These are phyloP conservation scores for Solenopsis invicta DNA, from an alignment of 1,140 invertebrate species.

Conservation along the genomic window DNA sequence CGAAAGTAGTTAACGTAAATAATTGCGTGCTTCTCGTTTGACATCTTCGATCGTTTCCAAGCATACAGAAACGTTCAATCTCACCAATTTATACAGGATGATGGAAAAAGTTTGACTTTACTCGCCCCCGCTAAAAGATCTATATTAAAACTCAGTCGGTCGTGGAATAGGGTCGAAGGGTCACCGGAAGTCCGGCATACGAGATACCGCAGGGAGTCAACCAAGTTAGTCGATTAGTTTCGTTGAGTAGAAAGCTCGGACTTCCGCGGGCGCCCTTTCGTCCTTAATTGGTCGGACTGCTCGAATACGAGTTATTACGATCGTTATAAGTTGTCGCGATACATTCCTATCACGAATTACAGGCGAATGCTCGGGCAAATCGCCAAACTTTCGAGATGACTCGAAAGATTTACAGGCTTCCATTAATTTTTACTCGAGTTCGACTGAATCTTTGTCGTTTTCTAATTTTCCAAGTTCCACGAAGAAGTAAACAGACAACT, in stretches of 20 bases:
- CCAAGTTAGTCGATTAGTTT: constrained; percentile 77
- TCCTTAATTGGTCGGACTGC: constrained; percentile 67
- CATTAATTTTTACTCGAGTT: constrained; percentile 11
- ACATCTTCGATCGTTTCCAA: constrained; percentile 53
- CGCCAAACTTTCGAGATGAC: constrained; percentile 27
- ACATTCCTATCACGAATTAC: neutral
- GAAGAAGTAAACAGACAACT: neutral
- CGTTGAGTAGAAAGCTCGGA: constrained; percentile 67
- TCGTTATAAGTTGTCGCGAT: constrained; percentile 64
- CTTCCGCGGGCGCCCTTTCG: constrained; percentile 40
- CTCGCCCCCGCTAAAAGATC: constrained; percentile 63
- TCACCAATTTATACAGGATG: constrained; percentile 68
- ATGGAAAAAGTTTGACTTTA: constrained; percentile 72
- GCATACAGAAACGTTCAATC: constrained; percentile 12
- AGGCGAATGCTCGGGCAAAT: constrained; percentile 15
- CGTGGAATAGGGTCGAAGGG: constrained; percentile 70
- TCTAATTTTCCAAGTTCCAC: neutral
- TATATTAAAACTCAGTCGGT: constrained; percentile 73
- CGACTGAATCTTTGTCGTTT: constrained; percentile 9
- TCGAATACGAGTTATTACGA: constrained; percentile 63
- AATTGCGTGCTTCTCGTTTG: constrained; percentile 56
- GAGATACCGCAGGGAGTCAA: constrained; percentile 70
- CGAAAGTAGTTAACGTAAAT: constrained; percentile 13
- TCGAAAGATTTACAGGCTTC: constrained; percentile 24
- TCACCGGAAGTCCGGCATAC: constrained; percentile 69